Conservation (phyloP, 1,140 invertebrate species). For the Trachymyrmex septentrionalis region DNA sequence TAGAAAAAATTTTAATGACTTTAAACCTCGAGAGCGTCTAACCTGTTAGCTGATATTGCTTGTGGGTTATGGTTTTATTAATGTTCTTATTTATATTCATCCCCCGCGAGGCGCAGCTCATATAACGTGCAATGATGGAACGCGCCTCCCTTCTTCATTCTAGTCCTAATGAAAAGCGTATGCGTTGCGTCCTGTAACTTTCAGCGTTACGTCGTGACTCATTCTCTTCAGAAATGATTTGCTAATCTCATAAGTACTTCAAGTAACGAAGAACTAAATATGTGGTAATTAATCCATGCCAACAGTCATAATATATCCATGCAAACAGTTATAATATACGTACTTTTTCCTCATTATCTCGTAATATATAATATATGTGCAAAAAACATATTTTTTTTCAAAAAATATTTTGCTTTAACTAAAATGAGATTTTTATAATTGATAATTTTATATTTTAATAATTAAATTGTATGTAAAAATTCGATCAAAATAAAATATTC, state of each 20-base stretch:
- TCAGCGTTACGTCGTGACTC: conserved; percentile 37
- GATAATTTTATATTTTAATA: background rate
- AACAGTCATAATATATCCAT: conserved; percentile 8
- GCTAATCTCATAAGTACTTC: conserved; percentile 55
- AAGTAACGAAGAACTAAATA: conserved; percentile 57
- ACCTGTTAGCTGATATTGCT: conserved; percentile 44
- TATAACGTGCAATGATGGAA: conserved; percentile 40
- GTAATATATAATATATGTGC: background rate
- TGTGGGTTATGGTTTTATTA: conserved; percentile 67
- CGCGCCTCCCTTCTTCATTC: conserved; percentile 49
- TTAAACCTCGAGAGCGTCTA: conserved; percentile 44
- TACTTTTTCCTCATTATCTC: background rate
- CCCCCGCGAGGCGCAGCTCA: conserved; percentile 51
- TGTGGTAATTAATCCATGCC: conserved; percentile 44
- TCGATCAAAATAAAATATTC: conserved; percentile 16
- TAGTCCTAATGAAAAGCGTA: conserved; percentile 55
- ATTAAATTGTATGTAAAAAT: conserved; percentile 12
- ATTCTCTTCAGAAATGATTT: conserved; percentile 55
- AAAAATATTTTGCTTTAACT: background rate
- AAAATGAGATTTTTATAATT: background rate
- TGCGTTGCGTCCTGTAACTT: conserved; percentile 50
- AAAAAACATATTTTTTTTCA: background rate
- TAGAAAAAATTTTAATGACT: conserved; percentile 17
- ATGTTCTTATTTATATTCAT: conserved; percentile 76
- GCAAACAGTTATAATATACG: conserved; percentile 2